These are phyloP conservation scores for Orthosia incerta DNA, from an alignment of 2,888 invertebrate genomes.

Conservation along the genomic window DNA sequence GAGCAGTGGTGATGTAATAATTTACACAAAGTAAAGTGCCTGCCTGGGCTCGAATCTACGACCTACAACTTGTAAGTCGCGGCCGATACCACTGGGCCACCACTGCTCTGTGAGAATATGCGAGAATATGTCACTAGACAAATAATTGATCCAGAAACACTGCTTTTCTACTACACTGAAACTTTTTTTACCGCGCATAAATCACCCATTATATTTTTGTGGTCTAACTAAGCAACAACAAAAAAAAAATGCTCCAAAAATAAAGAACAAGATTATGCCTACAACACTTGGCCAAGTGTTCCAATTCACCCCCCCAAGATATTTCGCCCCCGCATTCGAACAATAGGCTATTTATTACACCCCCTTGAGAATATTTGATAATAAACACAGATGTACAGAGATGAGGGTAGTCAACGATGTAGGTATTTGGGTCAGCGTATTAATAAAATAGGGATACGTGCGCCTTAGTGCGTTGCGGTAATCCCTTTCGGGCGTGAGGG, in stretches of 20 bases:
- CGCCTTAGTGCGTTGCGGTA: not conserved
- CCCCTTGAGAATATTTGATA: conserved; percentile 65
- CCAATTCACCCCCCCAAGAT: conserved; percentile 33
- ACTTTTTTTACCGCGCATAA: too few relatives aligned
- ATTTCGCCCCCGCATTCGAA: conserved; percentile 34
- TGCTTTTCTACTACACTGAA: too few relatives aligned
- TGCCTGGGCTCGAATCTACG: too few relatives aligned
- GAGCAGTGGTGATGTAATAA: too few relatives aligned
- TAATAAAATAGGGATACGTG: conserved; percentile 12
- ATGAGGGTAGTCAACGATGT: conserved; percentile 42
- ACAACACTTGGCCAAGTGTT: conserved; percentile 42
- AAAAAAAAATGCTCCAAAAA: not conserved
- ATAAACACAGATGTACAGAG: conserved; percentile 62
- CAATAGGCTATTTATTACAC: conserved; percentile 59
- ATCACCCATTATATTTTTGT: too few relatives aligned
- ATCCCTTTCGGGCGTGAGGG: conserved; percentile 26
- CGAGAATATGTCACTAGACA: too few relatives aligned
- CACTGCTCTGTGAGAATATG: too few relatives aligned
- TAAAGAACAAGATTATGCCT: conserved; percentile 15
- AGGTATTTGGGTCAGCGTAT: conserved; percentile 62
- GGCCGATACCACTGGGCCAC: too few relatives aligned
- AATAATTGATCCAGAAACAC: too few relatives aligned
- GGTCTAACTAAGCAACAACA: too few relatives aligned
- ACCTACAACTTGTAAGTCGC: too few relatives aligned
- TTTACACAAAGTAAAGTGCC: too few relatives aligned